Conservation (phyloP, 1,140 invertebrate genomes). For the Lasioglossum baleicum region DNA sequence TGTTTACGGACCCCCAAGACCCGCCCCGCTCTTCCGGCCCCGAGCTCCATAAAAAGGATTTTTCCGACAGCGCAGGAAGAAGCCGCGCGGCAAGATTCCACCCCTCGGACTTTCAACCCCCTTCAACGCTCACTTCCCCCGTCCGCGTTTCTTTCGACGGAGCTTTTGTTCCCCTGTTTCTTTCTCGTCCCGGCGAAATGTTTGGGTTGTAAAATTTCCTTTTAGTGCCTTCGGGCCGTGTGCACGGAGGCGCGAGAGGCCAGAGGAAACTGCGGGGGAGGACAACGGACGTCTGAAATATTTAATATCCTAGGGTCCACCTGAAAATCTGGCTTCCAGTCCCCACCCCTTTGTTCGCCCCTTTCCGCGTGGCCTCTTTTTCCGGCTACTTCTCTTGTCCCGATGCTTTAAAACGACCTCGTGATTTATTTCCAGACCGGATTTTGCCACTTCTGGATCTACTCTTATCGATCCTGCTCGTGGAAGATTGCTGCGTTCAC, state of each 20-base stretch:
- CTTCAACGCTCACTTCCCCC: neutral
- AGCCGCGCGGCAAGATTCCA: slow-evolving; percentile 11
- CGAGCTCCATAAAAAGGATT: slow-evolving; percentile 54
- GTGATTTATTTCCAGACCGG: slow-evolving; percentile 66
- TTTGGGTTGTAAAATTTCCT: slow-evolving; percentile 59
- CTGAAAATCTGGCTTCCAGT: slow-evolving; percentile 44
- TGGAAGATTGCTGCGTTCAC: no score
- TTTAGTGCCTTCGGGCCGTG: slow-evolving; percentile 30
- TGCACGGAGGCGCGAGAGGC: slow-evolving; percentile 21
- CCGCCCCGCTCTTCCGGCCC: slow-evolving; percentile 30
- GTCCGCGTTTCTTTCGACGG: neutral
- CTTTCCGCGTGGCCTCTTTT: neutral
- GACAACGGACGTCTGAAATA: slow-evolving; percentile 53
- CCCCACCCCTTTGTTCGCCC: slow-evolving; percentile 24
- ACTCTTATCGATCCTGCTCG: no score
- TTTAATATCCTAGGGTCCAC: slow-evolving; percentile 53
- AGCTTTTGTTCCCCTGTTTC: slow-evolving; percentile 4
- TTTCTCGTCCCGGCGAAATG: slow-evolving; percentile 35
- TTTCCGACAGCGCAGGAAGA: slow-evolving; percentile 43
- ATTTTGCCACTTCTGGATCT: no score
- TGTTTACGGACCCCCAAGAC: slow-evolving; percentile 47
- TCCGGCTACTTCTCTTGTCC: neutral
- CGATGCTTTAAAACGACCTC: slow-evolving; percentile 56
- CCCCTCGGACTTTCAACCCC: neutral
- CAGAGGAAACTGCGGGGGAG: neutral